Evolutionary conservation across 2,888 invertebrate species (phyloP), one percentile per base, ranked within the genome.

Genomic region (Dermolepida albohirtum): DNA sequence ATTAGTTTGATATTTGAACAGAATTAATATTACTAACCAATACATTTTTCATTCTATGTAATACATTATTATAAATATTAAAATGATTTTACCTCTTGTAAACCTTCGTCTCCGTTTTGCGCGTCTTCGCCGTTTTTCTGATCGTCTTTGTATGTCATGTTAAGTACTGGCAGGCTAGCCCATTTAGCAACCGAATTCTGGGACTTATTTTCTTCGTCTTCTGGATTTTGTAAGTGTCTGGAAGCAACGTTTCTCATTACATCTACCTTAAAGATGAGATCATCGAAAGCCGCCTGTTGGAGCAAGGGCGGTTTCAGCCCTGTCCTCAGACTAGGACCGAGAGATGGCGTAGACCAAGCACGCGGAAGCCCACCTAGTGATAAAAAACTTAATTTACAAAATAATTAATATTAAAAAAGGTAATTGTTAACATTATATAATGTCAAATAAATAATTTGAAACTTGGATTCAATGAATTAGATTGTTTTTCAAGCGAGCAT

Each of bases 201-300:
- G 1, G 64, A 52, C 52, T 64, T 64, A 14, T 52, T 54, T 11
- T 64, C 52, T 14, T 64, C 64, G 7, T 59, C 57, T 2, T 71
- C 70, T 5, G 39, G 44, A n/a, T 67, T 63, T 77, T 73, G 54
- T n/a, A 66, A 44, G 14, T 77, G 73, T 44, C 90, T 86, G 14
- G 89, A 87, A 44, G 90, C 89, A 72, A 94, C 89, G 80, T 94
- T 93, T 57, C 94, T 85, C 87, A 92, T 92, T 51, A 94, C 91
- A 83, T 96, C 95, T 73, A 95, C 90, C 66, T 90, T 88, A 84
- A 93, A 95, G 11, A 89, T 82, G 75, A 89, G 88, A 81, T 93
- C 92, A 82, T 94, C 94, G 84, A 95, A 94, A 47, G 94, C 91
- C 50, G 94, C 94, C 82, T 94, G 94, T 80, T 95, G 95, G 62